These are phyloP conservation scores for Drosophila watanabei DNA, from an alignment of 1,140 invertebrate genomes.

Conservation along the genomic window DNA sequence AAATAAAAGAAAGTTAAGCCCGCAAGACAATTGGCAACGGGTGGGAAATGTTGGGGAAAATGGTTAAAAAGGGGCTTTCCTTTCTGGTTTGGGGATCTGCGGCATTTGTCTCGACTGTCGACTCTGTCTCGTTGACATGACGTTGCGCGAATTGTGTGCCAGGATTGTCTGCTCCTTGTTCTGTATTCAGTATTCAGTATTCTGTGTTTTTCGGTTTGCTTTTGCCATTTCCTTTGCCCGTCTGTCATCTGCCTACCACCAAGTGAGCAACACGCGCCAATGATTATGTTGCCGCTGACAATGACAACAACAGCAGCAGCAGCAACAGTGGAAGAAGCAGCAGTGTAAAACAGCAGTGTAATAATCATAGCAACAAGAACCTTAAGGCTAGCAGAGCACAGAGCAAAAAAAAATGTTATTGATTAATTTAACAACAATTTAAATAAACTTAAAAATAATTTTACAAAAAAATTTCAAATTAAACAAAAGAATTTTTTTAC, in stretches of 20 bases:
- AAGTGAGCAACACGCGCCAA: slow-evolving; percentile 82
- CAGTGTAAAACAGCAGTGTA: background rate
- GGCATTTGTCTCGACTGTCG: slow-evolving; percentile 77
- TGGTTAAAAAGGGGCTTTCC: slow-evolving; percentile 13
- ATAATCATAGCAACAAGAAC: background rate
- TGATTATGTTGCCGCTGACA: slow-evolving; percentile 79
- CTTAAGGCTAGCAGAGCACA: background rate
- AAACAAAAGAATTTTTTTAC: too few relatives aligned
- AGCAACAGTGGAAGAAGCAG: background rate
- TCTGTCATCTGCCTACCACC: slow-evolving; percentile 64
- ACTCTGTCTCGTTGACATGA: slow-evolving; percentile 75
- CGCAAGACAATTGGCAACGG: slow-evolving; percentile 72
- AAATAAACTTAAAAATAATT: too few relatives aligned
- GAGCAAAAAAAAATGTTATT: background rate
- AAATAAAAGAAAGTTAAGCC: slow-evolving; percentile 72
- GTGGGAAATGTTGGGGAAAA: slow-evolving; percentile 1
- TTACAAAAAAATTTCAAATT: too few relatives aligned
- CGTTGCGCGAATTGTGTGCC: slow-evolving; percentile 77
- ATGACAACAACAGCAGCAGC: slow-evolving; percentile 45
- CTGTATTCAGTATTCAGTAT: slow-evolving; percentile 32
- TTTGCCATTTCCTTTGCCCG: background rate
- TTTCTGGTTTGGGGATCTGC: slow-evolving; percentile 35
- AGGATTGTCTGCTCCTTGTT: slow-evolving; percentile 60
- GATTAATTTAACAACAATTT: background rate
- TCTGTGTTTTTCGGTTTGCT: slow-evolving; percentile 30